Evolutionary conservation across 2,113 vertebrate genomes (phyloP).

Genomic region (Pseudonaja textilis): DNA sequence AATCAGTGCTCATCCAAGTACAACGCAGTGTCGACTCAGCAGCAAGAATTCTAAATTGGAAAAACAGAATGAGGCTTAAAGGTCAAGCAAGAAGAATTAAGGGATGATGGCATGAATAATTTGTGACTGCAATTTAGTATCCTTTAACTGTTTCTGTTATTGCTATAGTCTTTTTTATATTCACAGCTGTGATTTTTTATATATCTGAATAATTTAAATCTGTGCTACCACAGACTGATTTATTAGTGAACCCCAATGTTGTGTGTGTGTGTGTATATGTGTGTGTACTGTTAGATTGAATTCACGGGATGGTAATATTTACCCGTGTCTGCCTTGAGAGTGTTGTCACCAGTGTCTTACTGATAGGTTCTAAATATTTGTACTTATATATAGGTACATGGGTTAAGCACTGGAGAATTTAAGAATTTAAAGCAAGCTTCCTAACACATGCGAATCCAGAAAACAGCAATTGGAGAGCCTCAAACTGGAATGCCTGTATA

Average conservation of each 20-base stretch:
- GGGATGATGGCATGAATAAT: slow-evolving; percentile 27
- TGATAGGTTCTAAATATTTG: background rate
- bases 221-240: background rate
- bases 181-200: slow-evolving; percentile 45
- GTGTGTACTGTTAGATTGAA: background rate
- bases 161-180: slow-evolving; percentile 35
- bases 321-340: background rate
- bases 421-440: background rate
- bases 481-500: background rate
- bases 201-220: slow-evolving; percentile 51
- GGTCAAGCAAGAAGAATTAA: slow-evolving; percentile 44
- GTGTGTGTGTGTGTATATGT: background rate
- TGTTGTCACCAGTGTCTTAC: background rate
- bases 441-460: background rate
- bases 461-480: background rate
- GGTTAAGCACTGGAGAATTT: background rate
- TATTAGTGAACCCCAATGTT: slow-evolving; percentile 22
- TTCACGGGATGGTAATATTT: background rate
- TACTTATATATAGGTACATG: background rate
- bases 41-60: background rate
- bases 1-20: accelerated
- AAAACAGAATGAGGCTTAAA: slow-evolving; percentile 25
- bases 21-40: accelerated
- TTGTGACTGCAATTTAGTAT: slow-evolving; percentile 42
- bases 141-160: slow-evolving; percentile 43